Percentiles rank a stretch among this genome's conserved stretches.
Evolutionary conservation across 2,113 vertebrate genomes (phyloP).

Genomic region (Petrocephalus microphthalmus): DNA sequence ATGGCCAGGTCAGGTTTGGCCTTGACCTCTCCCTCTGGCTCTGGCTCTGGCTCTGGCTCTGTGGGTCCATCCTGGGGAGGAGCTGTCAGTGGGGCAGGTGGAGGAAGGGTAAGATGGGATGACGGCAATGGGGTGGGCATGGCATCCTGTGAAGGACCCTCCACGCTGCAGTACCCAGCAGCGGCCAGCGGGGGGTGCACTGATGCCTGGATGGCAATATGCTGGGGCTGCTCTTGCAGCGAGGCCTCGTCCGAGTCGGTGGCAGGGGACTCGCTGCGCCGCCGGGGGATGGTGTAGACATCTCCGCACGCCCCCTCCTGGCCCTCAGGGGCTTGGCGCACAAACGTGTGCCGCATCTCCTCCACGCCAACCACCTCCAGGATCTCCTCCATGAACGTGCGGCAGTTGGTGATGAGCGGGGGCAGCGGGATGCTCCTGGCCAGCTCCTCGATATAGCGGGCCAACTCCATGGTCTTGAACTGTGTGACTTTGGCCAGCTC

Average conservation of each 20-base stretch:
- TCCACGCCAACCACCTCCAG: slow-evolving; percentile 93
- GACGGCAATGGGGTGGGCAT: slow-evolving; percentile 43
- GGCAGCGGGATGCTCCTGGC: slow-evolving; percentile 92
- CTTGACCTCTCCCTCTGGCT: slow-evolving; percentile 20
- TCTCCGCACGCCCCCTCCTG: slow-evolving; percentile 58
- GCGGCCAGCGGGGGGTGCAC: slow-evolving; percentile 72
- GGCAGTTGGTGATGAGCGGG: slow-evolving; percentile 97
- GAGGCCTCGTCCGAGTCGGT: slow-evolving; percentile 85
- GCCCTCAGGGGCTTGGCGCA: slow-evolving; percentile 72
- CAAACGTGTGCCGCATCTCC: slow-evolving; percentile 87
- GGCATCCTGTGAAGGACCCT: slow-evolving; percentile 57
- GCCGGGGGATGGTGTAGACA: slow-evolving; percentile 76
- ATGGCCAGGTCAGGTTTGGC: slow-evolving; percentile 64
- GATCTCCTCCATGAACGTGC: slow-evolving; percentile 98
- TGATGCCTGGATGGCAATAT: slow-evolving; percentile 94
- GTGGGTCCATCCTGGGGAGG: background rate
- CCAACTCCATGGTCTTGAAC: slow-evolving; percentile 99
- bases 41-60: background rate
- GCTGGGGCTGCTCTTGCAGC: slow-evolving; percentile 81
- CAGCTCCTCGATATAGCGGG: slow-evolving; percentile 95
- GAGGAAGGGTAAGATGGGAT: background rate
- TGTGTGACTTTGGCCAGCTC: slow-evolving; percentile 98
- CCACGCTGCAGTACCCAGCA: slow-evolving; percentile 54
- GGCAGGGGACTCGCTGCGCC: slow-evolving; percentile 75
- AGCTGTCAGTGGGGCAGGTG: slow-evolving; percentile 11